Evolutionary conservation across 2,113 vertebrate species (phyloP).

Genomic region (Stigmatopora argus): DNA sequence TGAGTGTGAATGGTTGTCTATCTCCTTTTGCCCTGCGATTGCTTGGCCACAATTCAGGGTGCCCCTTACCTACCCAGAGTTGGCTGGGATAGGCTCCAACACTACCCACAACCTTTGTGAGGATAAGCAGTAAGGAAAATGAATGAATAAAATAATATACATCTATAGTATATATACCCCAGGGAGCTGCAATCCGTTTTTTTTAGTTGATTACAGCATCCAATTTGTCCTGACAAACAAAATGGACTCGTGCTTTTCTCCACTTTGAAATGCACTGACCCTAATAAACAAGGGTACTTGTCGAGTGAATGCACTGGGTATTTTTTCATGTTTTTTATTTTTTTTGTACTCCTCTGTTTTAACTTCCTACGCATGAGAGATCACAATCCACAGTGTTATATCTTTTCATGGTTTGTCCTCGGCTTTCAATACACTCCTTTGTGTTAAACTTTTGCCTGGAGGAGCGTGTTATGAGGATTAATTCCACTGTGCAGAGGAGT

Average conservation of each 20-base stretch:
- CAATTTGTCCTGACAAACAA: conserved; percentile 30
- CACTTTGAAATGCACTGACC: conserved; percentile 38
- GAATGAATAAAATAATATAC: no score
- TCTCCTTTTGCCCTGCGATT: no score
- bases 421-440: conserved; percentile 31
- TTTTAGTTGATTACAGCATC: conserved; percentile 10
- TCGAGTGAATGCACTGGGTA: conserved; percentile 28
- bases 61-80: no score
- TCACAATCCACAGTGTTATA: conserved; percentile 46
- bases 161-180: no score
- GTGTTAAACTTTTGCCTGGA: conserved; percentile 26
- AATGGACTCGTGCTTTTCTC: conserved; percentile 33
- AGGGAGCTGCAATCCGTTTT: neutral
- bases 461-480: conserved; percentile 19
- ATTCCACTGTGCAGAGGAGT: conserved; percentile 5
- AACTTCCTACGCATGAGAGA: conserved; percentile 52
- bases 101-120: no score
- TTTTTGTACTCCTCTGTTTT: neutral
- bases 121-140: no score
- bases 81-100: no score
- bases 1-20: no score
- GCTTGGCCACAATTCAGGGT: no score
- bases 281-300: conserved; percentile 46
- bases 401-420: conserved; percentile 37
- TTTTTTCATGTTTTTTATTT: conserved; percentile 11